These are phyloP conservation scores for Pomatostomus ruficeps DNA, from an alignment of 2,113 vertebrate species.

Conservation along the genomic window DNA sequence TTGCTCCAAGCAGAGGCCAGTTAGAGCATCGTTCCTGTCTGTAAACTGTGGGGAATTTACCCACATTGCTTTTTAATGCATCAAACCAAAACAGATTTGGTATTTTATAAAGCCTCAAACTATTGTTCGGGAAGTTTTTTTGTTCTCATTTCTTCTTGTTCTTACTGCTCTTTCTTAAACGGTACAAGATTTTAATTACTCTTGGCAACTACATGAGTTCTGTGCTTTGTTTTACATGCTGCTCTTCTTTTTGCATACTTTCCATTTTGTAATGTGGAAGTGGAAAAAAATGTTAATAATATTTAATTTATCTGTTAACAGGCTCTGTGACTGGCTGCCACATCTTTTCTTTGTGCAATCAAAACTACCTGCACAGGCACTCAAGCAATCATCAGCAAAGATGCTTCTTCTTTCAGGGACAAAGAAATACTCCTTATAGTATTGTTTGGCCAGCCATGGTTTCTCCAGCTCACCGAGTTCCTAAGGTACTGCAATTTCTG, in stretches of 20 bases:
- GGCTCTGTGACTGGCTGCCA: conserved; percentile 58
- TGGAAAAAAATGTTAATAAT: conserved; percentile 10
- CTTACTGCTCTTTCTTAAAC: not conserved
- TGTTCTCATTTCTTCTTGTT: not conserved
- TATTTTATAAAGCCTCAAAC: not conserved
- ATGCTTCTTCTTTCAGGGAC: conserved; percentile 70
- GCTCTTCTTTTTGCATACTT: conserved; percentile 19
- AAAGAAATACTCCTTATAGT: conserved; percentile 68
- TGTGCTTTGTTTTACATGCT: not conserved
- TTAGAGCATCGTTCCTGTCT: not conserved
- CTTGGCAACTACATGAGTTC: not conserved
- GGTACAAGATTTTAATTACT: not conserved
- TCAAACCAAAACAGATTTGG: not conserved
- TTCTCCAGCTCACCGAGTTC: conserved; percentile 76
- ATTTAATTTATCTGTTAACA: conserved; percentile 61
- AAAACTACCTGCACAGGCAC: conserved; percentile 64
- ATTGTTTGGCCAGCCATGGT: conserved; percentile 75
- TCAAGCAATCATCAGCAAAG: conserved; percentile 73
- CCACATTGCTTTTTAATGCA: not conserved
- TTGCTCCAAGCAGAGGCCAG: not conserved
- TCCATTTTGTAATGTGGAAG: conserved; percentile 1
- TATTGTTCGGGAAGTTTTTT: not conserved
- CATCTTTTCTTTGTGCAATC: conserved; percentile 58
- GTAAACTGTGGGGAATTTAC: not conserved
- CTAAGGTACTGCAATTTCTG: conserved; percentile 73